These are phyloP conservation scores for Hemiscyllium ocellatum DNA, from an alignment of 2,113 vertebrate genomes.

Conservation along the genomic window DNA sequence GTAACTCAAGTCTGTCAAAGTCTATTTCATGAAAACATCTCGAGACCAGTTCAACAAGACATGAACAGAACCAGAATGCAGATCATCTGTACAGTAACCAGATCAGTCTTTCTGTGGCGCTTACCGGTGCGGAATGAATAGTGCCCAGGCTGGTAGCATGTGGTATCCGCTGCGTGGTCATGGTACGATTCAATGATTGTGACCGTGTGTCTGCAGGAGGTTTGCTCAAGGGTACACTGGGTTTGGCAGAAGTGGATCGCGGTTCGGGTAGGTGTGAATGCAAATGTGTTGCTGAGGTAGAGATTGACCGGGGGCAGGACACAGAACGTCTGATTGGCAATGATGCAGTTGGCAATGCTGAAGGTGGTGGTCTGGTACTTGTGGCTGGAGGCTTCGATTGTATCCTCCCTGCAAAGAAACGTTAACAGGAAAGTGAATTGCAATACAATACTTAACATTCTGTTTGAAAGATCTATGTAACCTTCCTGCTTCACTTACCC, in stretches of 20 bases:
- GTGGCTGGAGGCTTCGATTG: conserved; percentile 64
- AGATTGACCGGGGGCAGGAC: conserved; percentile 90
- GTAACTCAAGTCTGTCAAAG: neutral
- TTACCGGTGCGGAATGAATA: conserved; percentile 69
- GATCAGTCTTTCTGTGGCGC: conserved; percentile 42
- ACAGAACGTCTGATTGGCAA: conserved; percentile 84
- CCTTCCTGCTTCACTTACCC: neutral
- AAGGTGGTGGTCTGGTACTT: conserved; percentile 53
- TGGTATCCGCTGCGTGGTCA: conserved; percentile 63
- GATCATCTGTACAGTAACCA: neutral
- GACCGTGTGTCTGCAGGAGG: conserved; percentile 66
- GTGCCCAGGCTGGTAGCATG: conserved; percentile 65
- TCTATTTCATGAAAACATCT: neutral
- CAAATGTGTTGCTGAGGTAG: conserved; percentile 63
- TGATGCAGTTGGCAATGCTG: conserved; percentile 55
- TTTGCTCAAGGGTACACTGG: conserved; percentile 56
- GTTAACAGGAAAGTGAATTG: neutral
- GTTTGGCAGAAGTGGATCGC: conserved; percentile 62
- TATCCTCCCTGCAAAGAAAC: conserved; percentile 55
- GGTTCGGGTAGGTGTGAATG: conserved; percentile 63
- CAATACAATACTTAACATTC: neutral
- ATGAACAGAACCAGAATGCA: neutral
- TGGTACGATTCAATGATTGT: conserved; percentile 70
- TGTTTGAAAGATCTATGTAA: neutral
- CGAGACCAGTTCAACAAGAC: neutral